A percentile compares a stretch with the other conserved stretches of the same genome.
Evolutionary conservation across 30 jellyfish, hydroid and myxozoan species (phyloP).

Genomic region (Catostylus mosaicus): DNA sequence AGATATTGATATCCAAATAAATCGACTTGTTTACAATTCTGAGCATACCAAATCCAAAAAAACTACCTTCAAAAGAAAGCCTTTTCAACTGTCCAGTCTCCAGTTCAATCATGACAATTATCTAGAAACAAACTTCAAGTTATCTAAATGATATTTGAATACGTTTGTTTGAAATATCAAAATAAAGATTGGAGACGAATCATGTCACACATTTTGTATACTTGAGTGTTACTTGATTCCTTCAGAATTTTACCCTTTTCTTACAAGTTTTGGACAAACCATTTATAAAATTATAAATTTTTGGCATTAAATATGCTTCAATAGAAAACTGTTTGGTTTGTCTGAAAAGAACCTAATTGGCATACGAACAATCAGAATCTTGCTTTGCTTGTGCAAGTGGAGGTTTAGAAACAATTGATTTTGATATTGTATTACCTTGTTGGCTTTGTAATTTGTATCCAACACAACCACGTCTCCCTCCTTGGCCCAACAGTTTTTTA

Average conservation of each 20-base stretch:
- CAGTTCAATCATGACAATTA: slow-evolving; percentile 18
- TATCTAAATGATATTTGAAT: not conserved
- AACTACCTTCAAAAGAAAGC: slow-evolving; percentile 11
- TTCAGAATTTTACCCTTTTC: no score
- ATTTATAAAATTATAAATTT: no score
- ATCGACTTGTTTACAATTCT: no score
- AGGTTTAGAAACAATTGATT: no score
- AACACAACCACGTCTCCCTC: slow-evolving; percentile 10
- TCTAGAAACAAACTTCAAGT: not conserved
- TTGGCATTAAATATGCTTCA: no score
- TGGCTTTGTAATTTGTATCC: slow-evolving; percentile 12
- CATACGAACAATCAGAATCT: no score
- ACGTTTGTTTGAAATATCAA: not conserved
- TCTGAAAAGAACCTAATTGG: no score
- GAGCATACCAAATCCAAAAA: not conserved
- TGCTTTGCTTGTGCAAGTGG: no score
- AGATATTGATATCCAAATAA: no score
- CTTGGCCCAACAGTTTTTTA: slow-evolving; percentile 51
- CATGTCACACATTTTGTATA: not conserved
- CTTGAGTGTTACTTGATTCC: no score
- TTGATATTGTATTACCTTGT: slow-evolving; percentile 2
- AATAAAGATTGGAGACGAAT: not conserved
- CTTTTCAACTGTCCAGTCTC: not conserved
- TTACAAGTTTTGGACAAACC: no score
- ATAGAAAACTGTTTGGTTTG: no score